Evolutionary conservation across 1,140 invertebrate species (phyloP).

Genomic region (Aporrectodea caliginosa): DNA sequence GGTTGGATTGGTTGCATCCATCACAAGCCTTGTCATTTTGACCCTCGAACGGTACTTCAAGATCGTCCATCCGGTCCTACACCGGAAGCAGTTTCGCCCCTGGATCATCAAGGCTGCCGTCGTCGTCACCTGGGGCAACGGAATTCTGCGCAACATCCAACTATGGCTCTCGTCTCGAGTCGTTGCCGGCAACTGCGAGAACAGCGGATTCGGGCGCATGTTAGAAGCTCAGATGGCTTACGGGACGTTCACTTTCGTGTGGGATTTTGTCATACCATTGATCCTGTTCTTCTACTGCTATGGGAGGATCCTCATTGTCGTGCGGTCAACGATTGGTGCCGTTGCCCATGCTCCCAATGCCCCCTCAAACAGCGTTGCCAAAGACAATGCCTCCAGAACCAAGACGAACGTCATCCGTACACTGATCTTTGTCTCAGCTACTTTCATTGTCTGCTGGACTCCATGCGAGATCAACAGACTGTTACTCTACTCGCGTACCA

Average conservation of each 20-base stretch:
- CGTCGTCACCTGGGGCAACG: neutral
- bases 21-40: neutral
- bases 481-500: neutral
- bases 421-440: neutral
- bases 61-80: neutral
- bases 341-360: neutral
- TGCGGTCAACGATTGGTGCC: neutral
- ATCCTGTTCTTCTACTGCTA: neutral
- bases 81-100: neutral
- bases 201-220: neutral
- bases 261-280: neutral
- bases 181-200: neutral
- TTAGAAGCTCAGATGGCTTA: neutral
- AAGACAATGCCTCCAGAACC: neutral
- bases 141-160: neutral
- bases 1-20: neutral
- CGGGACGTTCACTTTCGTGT: neutral
- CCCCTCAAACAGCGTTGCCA: neutral
- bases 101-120: neutral
- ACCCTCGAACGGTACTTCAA: neutral
- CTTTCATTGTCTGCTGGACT: neutral
- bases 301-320: neutral
- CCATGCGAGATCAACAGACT: neutral
- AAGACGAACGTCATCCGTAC: neutral
- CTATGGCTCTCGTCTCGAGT: neutral